Conservation (phyloP, 2,888 invertebrate species). For the Scrobipalpa atriplicella region DNA sequence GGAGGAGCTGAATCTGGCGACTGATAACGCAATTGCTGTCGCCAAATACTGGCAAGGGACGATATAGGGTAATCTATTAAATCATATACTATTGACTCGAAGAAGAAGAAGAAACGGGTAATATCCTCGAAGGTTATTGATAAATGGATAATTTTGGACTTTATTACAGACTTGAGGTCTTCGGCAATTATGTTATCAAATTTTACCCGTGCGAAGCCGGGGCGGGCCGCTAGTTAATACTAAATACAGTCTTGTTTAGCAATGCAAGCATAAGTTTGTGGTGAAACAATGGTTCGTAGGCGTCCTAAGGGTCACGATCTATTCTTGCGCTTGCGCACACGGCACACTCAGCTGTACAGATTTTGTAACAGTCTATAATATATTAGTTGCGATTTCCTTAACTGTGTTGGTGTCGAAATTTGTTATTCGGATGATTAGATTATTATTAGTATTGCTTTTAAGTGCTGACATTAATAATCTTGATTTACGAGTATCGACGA, state of each 20-base stretch:
- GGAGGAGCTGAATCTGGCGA: no score
- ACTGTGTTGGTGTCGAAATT: slow-evolving; percentile 29
- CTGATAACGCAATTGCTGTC: no score
- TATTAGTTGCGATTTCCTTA: slow-evolving; percentile 43
- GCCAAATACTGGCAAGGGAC: no score
- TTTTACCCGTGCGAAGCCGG: no score
- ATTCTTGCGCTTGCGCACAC: slow-evolving; percentile 45
- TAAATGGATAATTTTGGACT: no score
- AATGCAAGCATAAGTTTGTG: slow-evolving; percentile 29
- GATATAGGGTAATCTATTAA: no score
- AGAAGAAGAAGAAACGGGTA: no score
- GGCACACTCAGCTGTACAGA: slow-evolving; percentile 36
- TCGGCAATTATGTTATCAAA: no score
- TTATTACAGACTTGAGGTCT: no score
- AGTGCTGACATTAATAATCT: slow-evolving; percentile 7
- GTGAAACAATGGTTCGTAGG: slow-evolving; percentile 54
- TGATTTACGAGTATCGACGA: background rate
- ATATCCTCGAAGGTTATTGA: no score
- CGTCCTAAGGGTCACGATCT: slow-evolving; percentile 54
- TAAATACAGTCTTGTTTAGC: slow-evolving; percentile 37
- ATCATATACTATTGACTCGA: no score
- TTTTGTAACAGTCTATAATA: slow-evolving; percentile 45
- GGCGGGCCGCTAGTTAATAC: no score
- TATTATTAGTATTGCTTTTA: slow-evolving; percentile 14
- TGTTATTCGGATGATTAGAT: slow-evolving; percentile 18